phyloP scores from a whole-genome alignment of 1,140 invertebrate species.

The Sitodiplosis mosellana region DNA sequence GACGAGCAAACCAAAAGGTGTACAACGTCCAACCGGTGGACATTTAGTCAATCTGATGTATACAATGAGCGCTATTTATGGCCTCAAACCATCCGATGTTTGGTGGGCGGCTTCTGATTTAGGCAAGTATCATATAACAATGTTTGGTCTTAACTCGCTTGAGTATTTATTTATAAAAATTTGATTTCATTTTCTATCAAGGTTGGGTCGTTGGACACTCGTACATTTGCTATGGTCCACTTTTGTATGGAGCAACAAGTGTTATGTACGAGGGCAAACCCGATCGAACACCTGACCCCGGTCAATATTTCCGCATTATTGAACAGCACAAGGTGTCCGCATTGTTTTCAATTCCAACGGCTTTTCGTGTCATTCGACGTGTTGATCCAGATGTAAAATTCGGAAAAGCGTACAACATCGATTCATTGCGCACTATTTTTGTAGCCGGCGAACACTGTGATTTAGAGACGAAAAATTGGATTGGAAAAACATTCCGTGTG shows the following conservation, averaged over 20 bases:
- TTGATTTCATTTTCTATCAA: no score
- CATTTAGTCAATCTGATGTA: conserved; percentile 70
- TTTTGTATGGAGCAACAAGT: conserved; percentile 62
- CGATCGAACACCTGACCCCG: conserved; percentile 77
- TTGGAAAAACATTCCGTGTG: conserved; percentile 57
- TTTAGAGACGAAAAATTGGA: conserved; percentile 75
- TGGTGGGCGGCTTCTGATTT: conserved; percentile 88
- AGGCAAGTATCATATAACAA: conserved; percentile 5
- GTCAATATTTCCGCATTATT: conserved; percentile 80
- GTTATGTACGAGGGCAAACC: conserved; percentile 91
- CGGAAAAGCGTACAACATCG: conserved; percentile 46
- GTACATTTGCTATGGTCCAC: conserved; percentile 81
- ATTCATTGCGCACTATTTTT: conserved; percentile 60
- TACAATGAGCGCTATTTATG: conserved; percentile 70
- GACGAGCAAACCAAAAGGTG: conserved; percentile 68
- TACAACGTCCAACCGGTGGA: conserved; percentile 68
- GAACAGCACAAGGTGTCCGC: conserved; percentile 67
- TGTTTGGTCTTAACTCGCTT: neutral
- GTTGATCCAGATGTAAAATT: conserved; percentile 49
- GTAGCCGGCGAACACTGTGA: conserved; percentile 90
- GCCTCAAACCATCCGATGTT: conserved; percentile 56
- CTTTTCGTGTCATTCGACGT: conserved; percentile 62
- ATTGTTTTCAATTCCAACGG: conserved; percentile 80
- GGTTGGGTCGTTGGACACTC: conserved; percentile 89
- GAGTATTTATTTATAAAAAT: conserved; percentile 25